Percentiles rank a stretch among this genome's conserved stretches.
These are phyloP conservation scores for Eulimnadia texana DNA, from an alignment of 1,140 invertebrate species.

Conservation along the genomic window DNA sequence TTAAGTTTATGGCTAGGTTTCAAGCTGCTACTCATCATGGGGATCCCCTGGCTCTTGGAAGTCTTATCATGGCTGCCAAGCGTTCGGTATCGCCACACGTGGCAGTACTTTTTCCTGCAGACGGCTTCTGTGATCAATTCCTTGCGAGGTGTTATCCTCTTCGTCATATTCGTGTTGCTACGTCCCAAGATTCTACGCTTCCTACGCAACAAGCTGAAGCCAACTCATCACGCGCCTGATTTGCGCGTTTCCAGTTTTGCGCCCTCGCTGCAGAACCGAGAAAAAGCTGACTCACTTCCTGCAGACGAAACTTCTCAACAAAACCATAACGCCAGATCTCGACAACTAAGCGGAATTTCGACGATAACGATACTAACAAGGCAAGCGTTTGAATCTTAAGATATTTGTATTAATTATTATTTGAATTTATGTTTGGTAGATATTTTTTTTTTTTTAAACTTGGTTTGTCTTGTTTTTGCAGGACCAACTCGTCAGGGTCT, in stretches of 20 bases:
- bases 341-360: background rate
- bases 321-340: background rate
- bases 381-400: background rate
- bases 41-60: conserved; percentile 4
- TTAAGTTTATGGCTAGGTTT: conserved; percentile 2
- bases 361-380: background rate
- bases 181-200: conserved; percentile 1
- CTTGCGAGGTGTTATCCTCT: background rate
- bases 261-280: background rate
- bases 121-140: background rate
- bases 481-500: background rate
- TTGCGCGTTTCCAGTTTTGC: background rate
- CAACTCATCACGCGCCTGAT: background rate
- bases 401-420: background rate
- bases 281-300: background rate
- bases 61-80: conserved; percentile 1
- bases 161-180: conserved; percentile 5
- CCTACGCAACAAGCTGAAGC: background rate
- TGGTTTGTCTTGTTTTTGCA: background rate
- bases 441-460: background rate
- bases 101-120: background rate
- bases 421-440: background rate
- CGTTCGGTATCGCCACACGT: background rate
- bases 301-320: background rate
- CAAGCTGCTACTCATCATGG: conserved; percentile 5